These are phyloP conservation scores for Vombatus ursinus DNA, from an alignment of 2,113 vertebrate genomes.

Conservation along the genomic window DNA sequence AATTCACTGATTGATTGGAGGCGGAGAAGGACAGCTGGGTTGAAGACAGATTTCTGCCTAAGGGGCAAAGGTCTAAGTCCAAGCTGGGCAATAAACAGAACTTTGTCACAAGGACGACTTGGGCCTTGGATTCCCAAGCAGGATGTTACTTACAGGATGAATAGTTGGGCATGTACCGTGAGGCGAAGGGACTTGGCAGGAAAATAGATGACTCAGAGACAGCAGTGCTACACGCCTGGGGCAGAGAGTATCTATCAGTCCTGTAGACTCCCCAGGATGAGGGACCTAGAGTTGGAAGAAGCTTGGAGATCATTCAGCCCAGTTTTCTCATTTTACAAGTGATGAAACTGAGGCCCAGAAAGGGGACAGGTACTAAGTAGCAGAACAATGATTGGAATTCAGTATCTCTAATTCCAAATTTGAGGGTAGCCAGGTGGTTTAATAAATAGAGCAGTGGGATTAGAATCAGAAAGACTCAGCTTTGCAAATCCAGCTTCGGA, in stretches of 20 bases:
- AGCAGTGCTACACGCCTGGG: too few relatives aligned
- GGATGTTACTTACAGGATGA: not conserved
- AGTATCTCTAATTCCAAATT: not conserved
- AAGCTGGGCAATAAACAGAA: slow-evolving; percentile 36
- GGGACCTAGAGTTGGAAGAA: not conserved
- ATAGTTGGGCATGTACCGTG: not conserved
- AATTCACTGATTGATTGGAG: slow-evolving; percentile 22
- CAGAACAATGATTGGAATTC: not conserved
- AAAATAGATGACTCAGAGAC: not conserved
- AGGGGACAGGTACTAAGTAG: not conserved
- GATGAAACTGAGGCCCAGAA: not conserved
- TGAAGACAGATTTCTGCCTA: slow-evolving; percentile 64
- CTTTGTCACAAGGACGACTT: slow-evolving; percentile 35
- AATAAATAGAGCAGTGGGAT: not conserved
- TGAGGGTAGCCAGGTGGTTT: not conserved
- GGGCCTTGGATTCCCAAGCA: not conserved
- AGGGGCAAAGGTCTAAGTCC: slow-evolving; percentile 29
- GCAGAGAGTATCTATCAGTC: not conserved
- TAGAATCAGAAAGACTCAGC: not conserved
- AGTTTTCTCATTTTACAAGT: not conserved
- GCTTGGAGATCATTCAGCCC: not conserved
- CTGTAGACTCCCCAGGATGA: not conserved
- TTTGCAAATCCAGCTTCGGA: too few relatives aligned
- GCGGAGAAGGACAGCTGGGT: not conserved
- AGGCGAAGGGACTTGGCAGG: not conserved